These are phyloP conservation scores for Radopholus similis DNA, from an alignment of 1,140 invertebrate species.

Conservation along the genomic window DNA sequence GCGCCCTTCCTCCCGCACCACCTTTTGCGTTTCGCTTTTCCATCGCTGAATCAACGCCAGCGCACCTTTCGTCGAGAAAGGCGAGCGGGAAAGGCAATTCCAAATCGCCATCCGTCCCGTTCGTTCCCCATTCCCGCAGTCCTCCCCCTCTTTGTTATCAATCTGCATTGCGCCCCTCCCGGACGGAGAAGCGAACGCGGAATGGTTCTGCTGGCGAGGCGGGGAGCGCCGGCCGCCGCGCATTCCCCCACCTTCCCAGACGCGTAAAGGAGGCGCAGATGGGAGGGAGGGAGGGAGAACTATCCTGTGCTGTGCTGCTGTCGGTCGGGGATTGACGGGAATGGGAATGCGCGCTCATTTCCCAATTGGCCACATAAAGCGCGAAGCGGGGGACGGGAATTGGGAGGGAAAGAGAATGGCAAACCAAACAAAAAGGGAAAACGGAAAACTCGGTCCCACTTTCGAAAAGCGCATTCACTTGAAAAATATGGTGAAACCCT, in stretches of 20 bases:
- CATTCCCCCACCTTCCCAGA: background rate
- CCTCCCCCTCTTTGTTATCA: conserved; percentile 8
- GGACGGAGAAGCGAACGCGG: background rate
- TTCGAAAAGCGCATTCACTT: too few relatives aligned
- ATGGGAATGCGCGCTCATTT: too few relatives aligned
- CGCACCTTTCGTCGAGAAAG: background rate
- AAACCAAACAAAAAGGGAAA: too few relatives aligned
- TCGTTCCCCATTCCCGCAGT: background rate
- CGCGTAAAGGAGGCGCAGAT: too few relatives aligned
- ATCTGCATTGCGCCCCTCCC: conserved; percentile 10
- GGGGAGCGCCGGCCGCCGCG: background rate
- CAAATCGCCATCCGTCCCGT: background rate
- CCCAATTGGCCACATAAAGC: too few relatives aligned
- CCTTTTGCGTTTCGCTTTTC: background rate
- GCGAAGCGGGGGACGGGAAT: too few relatives aligned
- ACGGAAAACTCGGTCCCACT: too few relatives aligned
- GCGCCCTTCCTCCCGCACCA: background rate
- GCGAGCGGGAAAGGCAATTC: conserved; percentile 10
- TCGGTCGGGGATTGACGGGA: too few relatives aligned
- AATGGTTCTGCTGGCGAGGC: background rate
- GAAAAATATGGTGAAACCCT: too few relatives aligned
- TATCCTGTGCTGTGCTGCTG: too few relatives aligned
- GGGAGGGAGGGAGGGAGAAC: too few relatives aligned
- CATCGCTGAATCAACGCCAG: conserved; percentile 18
- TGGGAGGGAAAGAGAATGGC: too few relatives aligned